Base-by-base conservation (phyloP, 2,113 vertebrate species). In the Acanthochromis polyacanthus region DNA sequence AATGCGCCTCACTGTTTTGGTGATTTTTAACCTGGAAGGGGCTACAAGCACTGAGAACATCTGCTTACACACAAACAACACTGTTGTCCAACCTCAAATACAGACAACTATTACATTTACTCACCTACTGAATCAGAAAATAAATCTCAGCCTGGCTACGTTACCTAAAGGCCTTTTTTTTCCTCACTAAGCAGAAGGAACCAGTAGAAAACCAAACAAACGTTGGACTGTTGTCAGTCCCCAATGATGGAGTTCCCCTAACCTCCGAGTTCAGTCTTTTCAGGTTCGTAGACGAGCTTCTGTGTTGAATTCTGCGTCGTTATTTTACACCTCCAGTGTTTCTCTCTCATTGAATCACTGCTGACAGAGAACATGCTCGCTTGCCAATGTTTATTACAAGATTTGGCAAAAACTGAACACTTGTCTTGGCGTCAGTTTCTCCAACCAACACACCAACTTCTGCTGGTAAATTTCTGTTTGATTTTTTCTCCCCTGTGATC, bases 301-400 rank as follows among this genome's bases (percentile, higher is more conserved):
- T n/a, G n/a, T 45, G 22, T 25, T 43, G 28, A 71, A 59, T 53
- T 71, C 23, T 61, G 59, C 32, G 4, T 16, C 45, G 55, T 65
- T 71, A 69, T 83, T 86, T 71, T 63, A 57, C 65, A 74, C 74
- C 74, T 71, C 40, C 48, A 25, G 51, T 9, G 17, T 68, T 46
- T 79, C 53, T 19, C 1, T 72, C 62, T 74, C 65, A 22, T 62
- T 66, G 45, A 78, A 69, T 75, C 72, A 52, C 53, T 38, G 55
- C 70, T 66, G 81, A 81, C 64, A 75, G 50, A 46, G 55, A 43
- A 71, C 69, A 61, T 43, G 1, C 38, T 52, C 55, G 56, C 53
- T 74, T 46, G 80, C 64, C 77, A 83, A 62, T 74, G 53, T 73
- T 70, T 80, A 59, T 73, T 73, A 64, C 48, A 61, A 64, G 71